Evolutionary conservation across 1,140 invertebrate species (phyloP).

Genomic region (Nasonia vitripennis): DNA sequence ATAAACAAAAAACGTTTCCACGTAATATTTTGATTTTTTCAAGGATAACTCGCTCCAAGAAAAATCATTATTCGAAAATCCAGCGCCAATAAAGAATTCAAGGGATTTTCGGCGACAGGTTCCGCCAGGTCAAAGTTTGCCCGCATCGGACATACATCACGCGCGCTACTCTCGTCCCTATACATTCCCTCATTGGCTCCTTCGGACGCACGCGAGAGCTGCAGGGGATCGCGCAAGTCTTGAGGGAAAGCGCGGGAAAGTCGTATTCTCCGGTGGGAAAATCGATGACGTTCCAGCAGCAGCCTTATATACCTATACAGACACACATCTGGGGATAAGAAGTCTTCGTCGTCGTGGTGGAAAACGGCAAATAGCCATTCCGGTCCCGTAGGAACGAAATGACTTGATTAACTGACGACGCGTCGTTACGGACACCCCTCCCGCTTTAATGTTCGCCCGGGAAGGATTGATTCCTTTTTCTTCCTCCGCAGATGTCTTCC

Average conservation of each 20-base stretch:
- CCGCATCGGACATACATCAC: too few species aligned
- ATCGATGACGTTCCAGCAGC: slow-evolving; percentile 60
- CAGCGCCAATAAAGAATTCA: too few species aligned
- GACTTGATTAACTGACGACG: slow-evolving; percentile 75
- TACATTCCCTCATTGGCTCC: background rate
- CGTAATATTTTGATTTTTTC: too few species aligned
- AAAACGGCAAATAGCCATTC: slow-evolving; percentile 63
- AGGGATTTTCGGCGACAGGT: too few species aligned
- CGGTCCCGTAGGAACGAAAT: slow-evolving; percentile 69
- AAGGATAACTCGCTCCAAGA: too few species aligned
- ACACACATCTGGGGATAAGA: slow-evolving; percentile 12
- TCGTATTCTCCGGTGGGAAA: slow-evolving; percentile 52
- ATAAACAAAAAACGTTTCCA: too few species aligned
- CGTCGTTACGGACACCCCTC: slow-evolving; percentile 68
- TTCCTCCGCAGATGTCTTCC: background rate
- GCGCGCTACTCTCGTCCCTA: too few species aligned
- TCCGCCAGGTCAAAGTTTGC: too few species aligned
- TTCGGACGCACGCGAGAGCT: background rate
- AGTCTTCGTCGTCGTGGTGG: background rate
- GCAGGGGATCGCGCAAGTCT: background rate
- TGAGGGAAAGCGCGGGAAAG: slow-evolving; percentile 1
- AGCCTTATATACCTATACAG: background rate
- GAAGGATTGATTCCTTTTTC: slow-evolving; percentile 54
- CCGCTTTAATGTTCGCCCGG: slow-evolving; percentile 46
- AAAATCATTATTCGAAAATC: too few species aligned